Evolutionary conservation across 2,888 invertebrate genomes (phyloP).

Genomic region (Drepana falcataria): DNA sequence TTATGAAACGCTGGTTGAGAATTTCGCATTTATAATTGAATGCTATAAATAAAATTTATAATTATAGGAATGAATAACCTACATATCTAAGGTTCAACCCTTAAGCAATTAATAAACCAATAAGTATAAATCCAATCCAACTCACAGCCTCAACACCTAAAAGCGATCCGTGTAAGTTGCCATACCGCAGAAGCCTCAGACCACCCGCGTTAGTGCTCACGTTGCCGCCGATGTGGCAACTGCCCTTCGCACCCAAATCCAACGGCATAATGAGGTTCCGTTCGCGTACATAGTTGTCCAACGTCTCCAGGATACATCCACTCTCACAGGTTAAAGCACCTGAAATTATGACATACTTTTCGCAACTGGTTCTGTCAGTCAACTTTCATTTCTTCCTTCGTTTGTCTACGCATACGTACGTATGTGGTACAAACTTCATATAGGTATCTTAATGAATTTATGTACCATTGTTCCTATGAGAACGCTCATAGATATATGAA

Average conservation of each 20-base stretch:
- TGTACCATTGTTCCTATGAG: too few relatives aligned
- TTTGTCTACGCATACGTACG: neutral
- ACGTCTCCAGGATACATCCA: slow-evolving; percentile 93
- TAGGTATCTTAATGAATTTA: too few relatives aligned
- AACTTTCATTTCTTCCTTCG: neutral
- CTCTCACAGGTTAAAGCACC: slow-evolving; percentile 91
- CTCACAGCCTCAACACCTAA: slow-evolving; percentile 95
- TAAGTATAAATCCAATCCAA: slow-evolving; percentile 11
- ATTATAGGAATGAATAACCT: neutral
- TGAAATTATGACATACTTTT: slow-evolving; percentile 30
- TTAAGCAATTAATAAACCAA: too few relatives aligned
- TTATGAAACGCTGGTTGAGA: too few relatives aligned
- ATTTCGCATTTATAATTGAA: too few relatives aligned
- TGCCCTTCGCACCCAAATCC: slow-evolving; percentile 97
- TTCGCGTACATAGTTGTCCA: slow-evolving; percentile 86
- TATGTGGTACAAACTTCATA: too few relatives aligned
- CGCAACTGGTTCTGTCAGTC: too few relatives aligned
- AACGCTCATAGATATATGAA: too few relatives aligned
- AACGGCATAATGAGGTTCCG: slow-evolving; percentile 94
- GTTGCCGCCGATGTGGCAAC: slow-evolving; percentile 97
- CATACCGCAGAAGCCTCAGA: slow-evolving; percentile 94
- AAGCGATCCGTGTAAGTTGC: slow-evolving; percentile 94
- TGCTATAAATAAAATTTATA: too few relatives aligned
- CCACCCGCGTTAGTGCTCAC: slow-evolving; percentile 98
- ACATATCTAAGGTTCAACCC: neutral